These are phyloP conservation scores for Ganaspis sp. DNA, from an alignment of 1,140 invertebrate species.

Conservation along the genomic window DNA sequence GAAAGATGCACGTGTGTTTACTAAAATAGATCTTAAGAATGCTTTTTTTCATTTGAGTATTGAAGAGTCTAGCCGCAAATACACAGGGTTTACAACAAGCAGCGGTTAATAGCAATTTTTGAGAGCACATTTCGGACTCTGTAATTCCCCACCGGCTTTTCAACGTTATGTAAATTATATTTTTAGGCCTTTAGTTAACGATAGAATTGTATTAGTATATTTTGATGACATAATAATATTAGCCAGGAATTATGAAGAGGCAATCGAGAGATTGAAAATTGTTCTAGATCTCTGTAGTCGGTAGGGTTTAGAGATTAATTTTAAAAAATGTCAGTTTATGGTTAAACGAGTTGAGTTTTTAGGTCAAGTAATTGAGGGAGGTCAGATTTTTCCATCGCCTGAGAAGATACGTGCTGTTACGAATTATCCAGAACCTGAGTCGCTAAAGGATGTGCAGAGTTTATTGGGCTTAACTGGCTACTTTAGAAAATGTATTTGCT, in stretches of 20 bases:
- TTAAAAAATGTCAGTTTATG: slow-evolving; percentile 66
- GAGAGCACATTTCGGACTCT: not conserved
- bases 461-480: slow-evolving; percentile 34
- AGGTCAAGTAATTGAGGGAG: slow-evolving; percentile 58
- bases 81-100: too few species aligned
- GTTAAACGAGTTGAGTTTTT: slow-evolving; percentile 61
- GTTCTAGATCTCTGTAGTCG: slow-evolving; percentile 52
- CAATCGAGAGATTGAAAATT: slow-evolving; percentile 40
- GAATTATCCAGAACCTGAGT: not conserved
- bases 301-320: slow-evolving; percentile 67
- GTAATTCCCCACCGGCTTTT: not conserved
- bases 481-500: not conserved
- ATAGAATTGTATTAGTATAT: not conserved
- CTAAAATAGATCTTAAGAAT: too few species aligned
- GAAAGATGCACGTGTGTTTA: too few species aligned
- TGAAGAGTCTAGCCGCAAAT: too few species aligned
- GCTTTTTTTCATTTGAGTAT: too few species aligned
- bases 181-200: not conserved
- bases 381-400: slow-evolving; percentile 53
- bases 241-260: not conserved
- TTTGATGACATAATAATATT: slow-evolving; percentile 31
- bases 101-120: too few species aligned
- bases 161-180: not conserved
- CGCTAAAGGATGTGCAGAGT: slow-evolving; percentile 8
- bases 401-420: slow-evolving; percentile 27